Evolutionary conservation across 2,888 invertebrate species (phyloP), one percentile per base, ranked within the genome.

Genomic region (Tenthredo livida): DNA sequence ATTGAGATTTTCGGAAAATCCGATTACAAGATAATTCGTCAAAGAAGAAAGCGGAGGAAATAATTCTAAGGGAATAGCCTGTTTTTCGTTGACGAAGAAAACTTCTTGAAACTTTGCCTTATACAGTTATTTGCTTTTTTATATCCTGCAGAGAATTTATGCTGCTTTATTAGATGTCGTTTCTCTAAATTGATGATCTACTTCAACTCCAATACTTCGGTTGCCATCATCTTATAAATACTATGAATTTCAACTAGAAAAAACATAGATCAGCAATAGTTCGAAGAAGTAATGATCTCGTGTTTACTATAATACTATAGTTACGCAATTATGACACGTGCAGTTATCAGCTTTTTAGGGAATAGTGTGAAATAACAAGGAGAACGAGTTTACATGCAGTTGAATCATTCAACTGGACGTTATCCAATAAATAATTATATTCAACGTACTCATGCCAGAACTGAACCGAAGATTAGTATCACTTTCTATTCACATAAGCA

Each of bases 11-110:
- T 70, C 15, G 17, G 33, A 29, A 37, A 70, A 70, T 70, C 37
- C 15, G 70, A 70, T 70, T 37, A 70, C 70, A 17, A 70, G 37
- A 70, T 70, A 70, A 70, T 70, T 37, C 70, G 70, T 37, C 37
- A 70, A 37, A 70, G 47, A 84, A 70, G 7, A 73, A 33, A 3
- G 29, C 12, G 12, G 21, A 61, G 61, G 40, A 25, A 6, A 73
- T 5, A 61, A 33, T 80, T 80, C 10, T 61, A 21, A 61, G 25
- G 7, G 12, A 61, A 21, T 61, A 61, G 61, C 25, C 25, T 61
- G 61, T 61, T 61, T 61, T 61, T 61, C 21, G 25, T 61, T 61
- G 61, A 25, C 25, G 25, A 61, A 21, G 25, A 25, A 7, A 61
- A 61, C 61, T 61, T 61, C 61, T 61, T 61, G 9, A 25, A 61